Evolutionary conservation across 1,140 invertebrate genomes (phyloP).

Genomic region (Trachymyrmex cornetzi): DNA sequence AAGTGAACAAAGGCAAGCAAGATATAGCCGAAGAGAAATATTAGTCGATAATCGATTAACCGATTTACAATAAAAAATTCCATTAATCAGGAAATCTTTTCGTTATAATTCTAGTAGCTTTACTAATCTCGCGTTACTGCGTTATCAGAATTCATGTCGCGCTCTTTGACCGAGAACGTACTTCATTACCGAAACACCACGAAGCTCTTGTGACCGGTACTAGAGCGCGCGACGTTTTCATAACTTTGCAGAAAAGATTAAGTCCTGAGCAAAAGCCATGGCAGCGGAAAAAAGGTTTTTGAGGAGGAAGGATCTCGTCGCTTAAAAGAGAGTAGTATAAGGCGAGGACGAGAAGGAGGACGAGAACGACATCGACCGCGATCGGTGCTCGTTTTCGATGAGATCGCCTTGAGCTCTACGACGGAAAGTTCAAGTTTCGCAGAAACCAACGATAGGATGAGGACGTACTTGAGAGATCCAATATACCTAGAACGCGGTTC

Average conservation of each 20-base stretch:
- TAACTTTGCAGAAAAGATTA: slow-evolving; percentile 48
- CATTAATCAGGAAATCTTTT: slow-evolving; percentile 37
- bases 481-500: slow-evolving; percentile 42
- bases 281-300: slow-evolving; percentile 39
- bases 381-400: slow-evolving; percentile 41
- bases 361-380: slow-evolving; percentile 36
- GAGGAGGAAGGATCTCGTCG: slow-evolving; percentile 12
- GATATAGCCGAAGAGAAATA: not conserved
- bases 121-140: not conserved
- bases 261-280: slow-evolving; percentile 29
- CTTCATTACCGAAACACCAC: slow-evolving; percentile 46
- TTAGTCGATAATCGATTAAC: not conserved
- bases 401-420: slow-evolving; percentile 38
- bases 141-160: slow-evolving; percentile 25
- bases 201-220: not conserved
- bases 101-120: not conserved
- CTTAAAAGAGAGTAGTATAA: slow-evolving; percentile 18
- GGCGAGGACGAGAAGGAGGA: not conserved
- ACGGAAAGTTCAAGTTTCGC: slow-evolving; percentile 50
- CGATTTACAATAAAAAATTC: slow-evolving; percentile 33
- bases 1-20: not conserved
- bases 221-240: slow-evolving; percentile 17
- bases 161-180: slow-evolving; percentile 37
- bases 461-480: slow-evolving; percentile 53
- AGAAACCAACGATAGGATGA: slow-evolving; percentile 39